phyloP scores from a whole-genome alignment of 2,113 vertebrate species.

The Marcusenius ussheri region DNA sequence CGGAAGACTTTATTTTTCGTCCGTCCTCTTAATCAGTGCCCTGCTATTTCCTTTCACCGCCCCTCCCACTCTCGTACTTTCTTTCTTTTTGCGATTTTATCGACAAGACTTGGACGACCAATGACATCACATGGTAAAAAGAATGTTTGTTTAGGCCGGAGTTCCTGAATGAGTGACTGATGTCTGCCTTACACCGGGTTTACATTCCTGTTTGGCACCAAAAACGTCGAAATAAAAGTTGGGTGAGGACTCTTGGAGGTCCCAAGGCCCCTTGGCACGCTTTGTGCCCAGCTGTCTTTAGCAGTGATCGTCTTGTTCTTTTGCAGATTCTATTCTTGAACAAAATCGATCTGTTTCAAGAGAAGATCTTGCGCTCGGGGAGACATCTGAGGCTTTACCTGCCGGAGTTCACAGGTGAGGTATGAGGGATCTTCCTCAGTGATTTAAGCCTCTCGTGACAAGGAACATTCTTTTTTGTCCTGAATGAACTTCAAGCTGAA shows the following conservation, averaged over 20 bases:
- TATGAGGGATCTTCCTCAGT: background rate
- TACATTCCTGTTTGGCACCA: background rate
- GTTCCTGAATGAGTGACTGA: background rate
- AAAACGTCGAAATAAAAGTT: background rate
- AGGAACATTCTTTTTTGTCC: background rate
- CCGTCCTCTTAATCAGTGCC: background rate
- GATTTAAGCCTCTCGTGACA: background rate
- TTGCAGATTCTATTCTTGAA: conserved; percentile 71
- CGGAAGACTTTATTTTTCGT: background rate
- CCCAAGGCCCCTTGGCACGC: background rate
- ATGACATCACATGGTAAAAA: background rate
- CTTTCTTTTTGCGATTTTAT: background rate
- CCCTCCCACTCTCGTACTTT: background rate
- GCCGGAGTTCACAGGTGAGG: conserved; percentile 60
- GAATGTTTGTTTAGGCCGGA: background rate
- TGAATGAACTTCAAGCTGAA: background rate
- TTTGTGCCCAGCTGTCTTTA: background rate
- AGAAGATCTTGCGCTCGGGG: conserved; percentile 63
- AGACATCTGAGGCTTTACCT: conserved; percentile 60
- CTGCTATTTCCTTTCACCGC: background rate
- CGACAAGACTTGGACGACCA: background rate
- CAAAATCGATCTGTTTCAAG: conserved; percentile 71
- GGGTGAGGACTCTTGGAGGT: background rate
- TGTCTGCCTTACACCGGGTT: background rate
- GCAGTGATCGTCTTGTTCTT: background rate